Evolutionary conservation across 2,113 vertebrate genomes (phyloP).

Genomic region (Psammodynastes pulverulentus): DNA sequence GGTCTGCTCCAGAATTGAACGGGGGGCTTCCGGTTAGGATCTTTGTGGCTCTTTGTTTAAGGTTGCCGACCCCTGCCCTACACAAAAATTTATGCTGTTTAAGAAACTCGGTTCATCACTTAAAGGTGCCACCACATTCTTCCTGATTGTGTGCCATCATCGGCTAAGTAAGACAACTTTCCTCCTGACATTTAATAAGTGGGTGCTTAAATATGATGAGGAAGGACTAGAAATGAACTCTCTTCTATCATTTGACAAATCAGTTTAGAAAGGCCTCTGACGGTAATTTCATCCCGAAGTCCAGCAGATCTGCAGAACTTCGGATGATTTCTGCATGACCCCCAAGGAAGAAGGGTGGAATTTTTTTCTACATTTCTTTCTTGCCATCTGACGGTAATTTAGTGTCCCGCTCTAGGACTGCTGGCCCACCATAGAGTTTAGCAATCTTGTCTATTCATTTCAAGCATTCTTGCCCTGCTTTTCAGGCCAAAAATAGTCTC

Average conservation of each 20-base stretch:
- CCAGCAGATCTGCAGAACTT: background rate
- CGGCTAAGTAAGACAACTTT: background rate
- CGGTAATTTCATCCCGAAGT: background rate
- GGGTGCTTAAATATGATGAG: background rate
- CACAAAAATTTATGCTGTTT: background rate
- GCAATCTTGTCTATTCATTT: background rate
- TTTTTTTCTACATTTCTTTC: background rate
- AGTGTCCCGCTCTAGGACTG: background rate
- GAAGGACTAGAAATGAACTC: background rate
- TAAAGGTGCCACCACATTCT: background rate
- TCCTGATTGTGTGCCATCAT: background rate
- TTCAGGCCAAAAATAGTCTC: background rate
- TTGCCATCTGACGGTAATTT: background rate
- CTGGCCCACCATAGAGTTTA: background rate
- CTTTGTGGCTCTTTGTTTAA: no score
- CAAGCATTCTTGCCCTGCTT: background rate
- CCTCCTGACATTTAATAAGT: conserved; percentile 18
- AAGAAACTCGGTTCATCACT: background rate
- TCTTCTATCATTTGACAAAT: background rate
- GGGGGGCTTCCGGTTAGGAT: no score
- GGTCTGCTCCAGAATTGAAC: no score
- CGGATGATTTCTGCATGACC: background rate
- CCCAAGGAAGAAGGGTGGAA: background rate
- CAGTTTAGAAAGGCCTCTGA: conserved; percentile 29
- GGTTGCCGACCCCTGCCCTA: no score